Percentiles rank a stretch among this genome's conserved stretches.
phyloP scores from a whole-genome alignment of 2,113 vertebrate species.

The Nestor notabilis region DNA sequence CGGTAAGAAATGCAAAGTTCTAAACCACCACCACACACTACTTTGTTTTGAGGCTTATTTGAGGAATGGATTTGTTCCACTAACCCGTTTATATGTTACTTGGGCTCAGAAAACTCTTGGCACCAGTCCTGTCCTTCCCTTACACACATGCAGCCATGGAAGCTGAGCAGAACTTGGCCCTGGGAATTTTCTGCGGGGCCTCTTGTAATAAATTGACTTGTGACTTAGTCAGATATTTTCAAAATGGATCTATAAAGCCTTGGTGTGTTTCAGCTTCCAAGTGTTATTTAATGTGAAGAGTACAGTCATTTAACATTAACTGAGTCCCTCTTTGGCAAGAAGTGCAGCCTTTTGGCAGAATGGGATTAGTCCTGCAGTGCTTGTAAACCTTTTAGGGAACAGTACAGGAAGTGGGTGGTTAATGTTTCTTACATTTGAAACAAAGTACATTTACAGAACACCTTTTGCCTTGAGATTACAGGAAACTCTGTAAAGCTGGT shows the following conservation, averaged over 20 bases:
- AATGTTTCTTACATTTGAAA: conserved; percentile 55
- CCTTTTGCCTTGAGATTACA: conserved; percentile 21
- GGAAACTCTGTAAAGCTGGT: background rate
- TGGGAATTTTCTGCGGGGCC: conserved; percentile 41
- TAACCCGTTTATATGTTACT: background rate
- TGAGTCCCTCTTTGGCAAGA: conserved; percentile 37
- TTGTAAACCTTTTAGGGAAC: conserved; percentile 62
- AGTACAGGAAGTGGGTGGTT: conserved; percentile 65
- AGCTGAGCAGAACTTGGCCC: background rate
- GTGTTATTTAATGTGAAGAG: conserved; percentile 26
- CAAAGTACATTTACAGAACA: conserved; percentile 35
- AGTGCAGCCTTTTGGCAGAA: conserved; percentile 24
- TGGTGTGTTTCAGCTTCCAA: conserved; percentile 31
- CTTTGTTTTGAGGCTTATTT: background rate
- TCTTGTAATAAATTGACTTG: conserved; percentile 13
- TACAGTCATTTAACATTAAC: conserved; percentile 20
- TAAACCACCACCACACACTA: background rate
- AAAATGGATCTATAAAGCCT: background rate
- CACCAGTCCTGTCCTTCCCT: background rate
- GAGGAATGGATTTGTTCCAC: background rate
- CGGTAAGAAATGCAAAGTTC: background rate
- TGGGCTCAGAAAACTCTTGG: background rate
- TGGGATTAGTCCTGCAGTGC: conserved; percentile 23
- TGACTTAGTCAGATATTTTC: conserved; percentile 27
- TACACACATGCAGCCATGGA: background rate